Conservation (phyloP, 2,888 invertebrate species). For the Nomada goodeniana region DNA sequence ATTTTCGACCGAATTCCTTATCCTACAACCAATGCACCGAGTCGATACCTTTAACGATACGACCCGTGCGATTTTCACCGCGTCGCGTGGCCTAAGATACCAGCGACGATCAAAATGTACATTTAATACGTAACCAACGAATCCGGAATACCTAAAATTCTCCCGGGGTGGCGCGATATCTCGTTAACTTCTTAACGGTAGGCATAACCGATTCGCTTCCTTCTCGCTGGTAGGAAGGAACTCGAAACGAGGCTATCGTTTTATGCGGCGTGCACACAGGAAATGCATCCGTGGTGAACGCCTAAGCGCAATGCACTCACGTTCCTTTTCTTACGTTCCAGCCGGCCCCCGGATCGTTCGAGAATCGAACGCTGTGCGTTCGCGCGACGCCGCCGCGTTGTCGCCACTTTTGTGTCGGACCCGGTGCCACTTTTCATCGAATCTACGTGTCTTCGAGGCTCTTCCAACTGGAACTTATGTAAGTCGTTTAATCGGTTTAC, state of each 20-base stretch:
- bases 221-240: slow-evolving; percentile 37
- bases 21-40: no score
- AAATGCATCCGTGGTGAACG: slow-evolving; percentile 36
- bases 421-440: slow-evolving; percentile 32
- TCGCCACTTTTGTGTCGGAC: no score
- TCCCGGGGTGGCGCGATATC: slow-evolving; percentile 38
- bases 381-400: background rate
- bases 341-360: slow-evolving; percentile 3
- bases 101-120: slow-evolving; percentile 18
- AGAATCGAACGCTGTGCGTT: no score
- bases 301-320: slow-evolving; percentile 41
- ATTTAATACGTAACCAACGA: slow-evolving; percentile 30
- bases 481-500: slow-evolving; percentile 73
- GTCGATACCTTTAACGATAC: no score
- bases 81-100: no score
- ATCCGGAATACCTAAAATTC: slow-evolving; percentile 47
- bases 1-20: no score
- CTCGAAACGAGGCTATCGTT: slow-evolving; percentile 47
- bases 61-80: no score
- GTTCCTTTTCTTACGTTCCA: slow-evolving; percentile 42
- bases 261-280: slow-evolving; percentile 23
- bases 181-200: slow-evolving; percentile 57
- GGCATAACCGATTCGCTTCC: slow-evolving; percentile 56
- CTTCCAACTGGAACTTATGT: slow-evolving; percentile 62
- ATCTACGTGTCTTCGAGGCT: slow-evolving; percentile 33